Conservation (phyloP, 1,140 invertebrate species). For the Solenopsis invicta region DNA sequence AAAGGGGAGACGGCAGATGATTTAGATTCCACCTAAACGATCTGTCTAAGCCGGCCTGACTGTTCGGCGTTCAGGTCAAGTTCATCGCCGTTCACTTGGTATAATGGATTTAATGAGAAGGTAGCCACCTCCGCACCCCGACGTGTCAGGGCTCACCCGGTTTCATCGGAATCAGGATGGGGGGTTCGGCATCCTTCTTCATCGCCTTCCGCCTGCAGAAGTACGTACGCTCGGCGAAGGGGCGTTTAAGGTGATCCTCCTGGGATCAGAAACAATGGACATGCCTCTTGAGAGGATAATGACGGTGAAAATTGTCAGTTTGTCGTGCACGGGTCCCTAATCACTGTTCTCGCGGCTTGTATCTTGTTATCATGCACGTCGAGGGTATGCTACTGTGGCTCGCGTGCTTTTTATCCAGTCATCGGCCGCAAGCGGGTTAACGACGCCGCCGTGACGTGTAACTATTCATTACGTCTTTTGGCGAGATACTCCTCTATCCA, state of each 20-base stretch:
- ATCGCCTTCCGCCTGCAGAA: constrained; percentile 18
- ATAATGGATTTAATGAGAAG: constrained; percentile 81
- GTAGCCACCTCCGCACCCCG: constrained; percentile 62
- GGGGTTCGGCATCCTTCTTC: constrained; percentile 14
- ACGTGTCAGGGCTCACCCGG: constrained; percentile 37
- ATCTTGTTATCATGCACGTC: constrained; percentile 69
- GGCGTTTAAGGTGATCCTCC: constrained; percentile 62
- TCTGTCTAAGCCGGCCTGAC: constrained; percentile 77
- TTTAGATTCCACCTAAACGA: constrained; percentile 81
- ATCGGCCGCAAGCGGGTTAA: constrained; percentile 35
- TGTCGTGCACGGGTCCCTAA: constrained; percentile 74
- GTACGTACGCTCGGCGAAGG: constrained; percentile 33
- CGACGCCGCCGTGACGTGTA: constrained; percentile 38
- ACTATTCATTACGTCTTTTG: constrained; percentile 67
- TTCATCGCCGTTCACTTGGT: constrained; percentile 76
- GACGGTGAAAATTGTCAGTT: constrained; percentile 80
- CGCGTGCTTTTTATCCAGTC: constrained; percentile 27
- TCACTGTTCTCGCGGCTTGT: constrained; percentile 72
- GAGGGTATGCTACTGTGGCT: constrained; percentile 56
- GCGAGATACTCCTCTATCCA: constrained; percentile 19
- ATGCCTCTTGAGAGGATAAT: constrained; percentile 73
- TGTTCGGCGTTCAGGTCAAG: constrained; percentile 67
- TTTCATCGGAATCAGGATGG: constrained; percentile 15
- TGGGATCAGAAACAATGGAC: constrained; percentile 76
- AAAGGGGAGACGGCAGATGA: constrained; percentile 67